Conservation (phyloP, 2,113 vertebrate genomes). For the Poeciliopsis prolifica region DNA sequence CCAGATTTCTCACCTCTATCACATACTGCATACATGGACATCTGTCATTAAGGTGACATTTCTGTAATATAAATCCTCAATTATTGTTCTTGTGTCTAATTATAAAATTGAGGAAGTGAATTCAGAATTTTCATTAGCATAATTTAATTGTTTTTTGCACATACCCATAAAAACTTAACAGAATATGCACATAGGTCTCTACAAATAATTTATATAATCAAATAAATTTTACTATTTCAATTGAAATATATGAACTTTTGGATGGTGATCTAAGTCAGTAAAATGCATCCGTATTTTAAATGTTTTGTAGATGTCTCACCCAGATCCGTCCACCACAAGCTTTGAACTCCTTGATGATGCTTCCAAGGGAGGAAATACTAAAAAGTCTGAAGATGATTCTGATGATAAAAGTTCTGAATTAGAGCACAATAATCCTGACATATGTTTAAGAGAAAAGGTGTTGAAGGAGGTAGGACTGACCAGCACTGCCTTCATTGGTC, state of each 20-base stretch:
- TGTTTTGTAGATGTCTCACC: constrained; percentile 54
- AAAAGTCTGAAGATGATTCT: not conserved
- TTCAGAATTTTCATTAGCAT: not conserved
- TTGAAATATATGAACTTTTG: no score
- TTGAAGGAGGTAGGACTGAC: constrained; percentile 68
- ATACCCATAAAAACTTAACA: not conserved
- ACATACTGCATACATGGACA: not conserved
- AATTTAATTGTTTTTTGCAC: not conserved
- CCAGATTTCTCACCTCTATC: not conserved
- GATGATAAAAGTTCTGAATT: not conserved
- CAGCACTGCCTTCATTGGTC: constrained; percentile 77
- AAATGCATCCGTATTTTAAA: not conserved
- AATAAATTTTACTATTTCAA: no score
- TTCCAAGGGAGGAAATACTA: not conserved
- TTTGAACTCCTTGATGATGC: not conserved
- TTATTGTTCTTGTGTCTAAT: not conserved
- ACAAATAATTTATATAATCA: not conserved
- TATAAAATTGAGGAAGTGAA: not conserved
- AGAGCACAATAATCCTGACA: constrained; percentile 1
- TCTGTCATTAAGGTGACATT: not conserved
- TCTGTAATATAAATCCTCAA: not conserved
- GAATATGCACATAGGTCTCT: not conserved
- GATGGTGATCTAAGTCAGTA: not conserved
- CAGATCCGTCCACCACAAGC: not conserved
- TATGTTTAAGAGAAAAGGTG: constrained; percentile 39